Percentiles rank a stretch among this genome's conserved stretches.
phyloP scores from a whole-genome alignment of 2,797 vertebrate genomes.

The Tolypeutes matacus region DNA sequence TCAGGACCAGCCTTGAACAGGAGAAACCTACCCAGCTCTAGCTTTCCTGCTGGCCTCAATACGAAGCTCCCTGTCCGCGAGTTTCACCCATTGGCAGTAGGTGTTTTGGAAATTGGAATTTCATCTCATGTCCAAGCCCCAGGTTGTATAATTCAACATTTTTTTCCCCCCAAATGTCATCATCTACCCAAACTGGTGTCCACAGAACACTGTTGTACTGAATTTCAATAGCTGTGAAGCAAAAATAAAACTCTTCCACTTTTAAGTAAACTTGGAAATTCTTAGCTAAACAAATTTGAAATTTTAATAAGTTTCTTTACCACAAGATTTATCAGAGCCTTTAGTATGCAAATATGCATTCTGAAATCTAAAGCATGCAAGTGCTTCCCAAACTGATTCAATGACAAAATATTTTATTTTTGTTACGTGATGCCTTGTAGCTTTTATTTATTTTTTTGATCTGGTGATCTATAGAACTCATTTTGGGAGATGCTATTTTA shows the following conservation, averaged over 20 bases:
- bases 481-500: slow-evolving; percentile 71
- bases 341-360: slow-evolving; percentile 26
- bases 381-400: slow-evolving; percentile 42
- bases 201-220: neutral
- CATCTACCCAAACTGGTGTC: neutral
- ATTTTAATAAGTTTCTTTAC: slow-evolving; percentile 51
- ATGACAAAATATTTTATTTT: slow-evolving; percentile 62
- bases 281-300: slow-evolving; percentile 20
- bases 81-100: neutral
- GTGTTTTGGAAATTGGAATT: neutral
- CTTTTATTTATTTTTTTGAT: slow-evolving; percentile 11
- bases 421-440: slow-evolving; percentile 29
- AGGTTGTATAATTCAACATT: slow-evolving; percentile 50
- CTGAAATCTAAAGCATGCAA: slow-evolving; percentile 28
- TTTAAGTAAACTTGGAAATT: slow-evolving; percentile 63
- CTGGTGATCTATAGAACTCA: slow-evolving; percentile 59
- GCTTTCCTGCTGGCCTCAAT: neutral
- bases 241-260: slow-evolving; percentile 29
- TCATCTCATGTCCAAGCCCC: neutral
- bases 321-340: slow-evolving; percentile 2
- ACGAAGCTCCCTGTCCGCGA: neutral
- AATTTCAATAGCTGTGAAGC: slow-evolving; percentile 38
- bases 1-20: neutral
- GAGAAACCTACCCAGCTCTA: neutral
- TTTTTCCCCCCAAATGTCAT: slow-evolving; percentile 34